These are phyloP conservation scores for Naso thynnoides DNA, from an alignment of 2,797 vertebrate genomes.

Conservation along the genomic window DNA sequence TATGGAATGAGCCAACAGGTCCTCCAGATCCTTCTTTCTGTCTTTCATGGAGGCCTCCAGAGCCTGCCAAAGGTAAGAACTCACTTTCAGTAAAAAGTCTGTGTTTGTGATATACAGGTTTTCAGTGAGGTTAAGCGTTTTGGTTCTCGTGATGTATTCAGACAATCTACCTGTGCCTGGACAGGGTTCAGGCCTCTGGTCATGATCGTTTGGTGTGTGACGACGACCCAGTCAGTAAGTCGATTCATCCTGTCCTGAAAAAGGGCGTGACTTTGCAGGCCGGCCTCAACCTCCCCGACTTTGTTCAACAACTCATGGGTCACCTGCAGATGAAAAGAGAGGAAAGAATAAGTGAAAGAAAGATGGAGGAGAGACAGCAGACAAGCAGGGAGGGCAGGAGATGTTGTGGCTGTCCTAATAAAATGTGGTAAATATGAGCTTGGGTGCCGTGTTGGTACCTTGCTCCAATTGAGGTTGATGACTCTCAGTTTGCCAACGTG, in stretches of 20 bases:
- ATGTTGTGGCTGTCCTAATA: background rate
- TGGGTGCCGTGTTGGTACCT: slow-evolving; percentile 67
- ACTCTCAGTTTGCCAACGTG: slow-evolving; percentile 86
- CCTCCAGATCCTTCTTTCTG: slow-evolving; percentile 84
- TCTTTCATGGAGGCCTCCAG: slow-evolving; percentile 84
- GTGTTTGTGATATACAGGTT: background rate
- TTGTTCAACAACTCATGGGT: slow-evolving; percentile 88
- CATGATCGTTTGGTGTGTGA: slow-evolving; percentile 80
- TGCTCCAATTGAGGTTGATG: slow-evolving; percentile 91
- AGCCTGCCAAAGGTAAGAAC: slow-evolving; percentile 60
- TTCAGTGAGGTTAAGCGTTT: background rate
- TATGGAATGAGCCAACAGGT: slow-evolving; percentile 83
- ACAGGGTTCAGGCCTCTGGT: slow-evolving; percentile 68
- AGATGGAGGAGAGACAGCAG: background rate
- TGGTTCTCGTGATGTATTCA: background rate
- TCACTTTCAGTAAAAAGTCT: background rate
- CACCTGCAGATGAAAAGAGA: slow-evolving; percentile 73
- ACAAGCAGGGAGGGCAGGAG: background rate
- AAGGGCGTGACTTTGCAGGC: slow-evolving; percentile 81
- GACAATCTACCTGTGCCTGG: slow-evolving; percentile 79
- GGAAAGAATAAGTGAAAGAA: background rate
- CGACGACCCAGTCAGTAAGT: slow-evolving; percentile 82
- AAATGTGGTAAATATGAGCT: background rate
- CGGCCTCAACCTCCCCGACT: slow-evolving; percentile 84
- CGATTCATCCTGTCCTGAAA: slow-evolving; percentile 85